phyloP scores from a whole-genome alignment of 2,113 vertebrate species.

The Campylomormyrus tamandua region DNA sequence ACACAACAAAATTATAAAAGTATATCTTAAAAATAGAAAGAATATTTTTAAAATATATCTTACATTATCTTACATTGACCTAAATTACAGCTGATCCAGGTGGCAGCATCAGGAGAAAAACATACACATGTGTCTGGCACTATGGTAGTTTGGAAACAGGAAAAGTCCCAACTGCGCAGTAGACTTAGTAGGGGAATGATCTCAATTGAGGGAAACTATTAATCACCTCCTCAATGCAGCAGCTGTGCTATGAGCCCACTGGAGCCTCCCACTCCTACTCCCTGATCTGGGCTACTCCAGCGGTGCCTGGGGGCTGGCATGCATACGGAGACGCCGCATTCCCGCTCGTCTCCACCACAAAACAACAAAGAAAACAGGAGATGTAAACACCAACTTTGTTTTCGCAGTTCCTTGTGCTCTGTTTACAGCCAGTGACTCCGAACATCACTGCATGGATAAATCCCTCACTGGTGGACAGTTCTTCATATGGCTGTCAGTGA shows the following conservation, averaged over 20 bases:
- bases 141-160: background rate
- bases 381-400: background rate
- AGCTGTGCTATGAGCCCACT: background rate
- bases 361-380: background rate
- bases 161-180: background rate
- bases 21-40: background rate
- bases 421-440: background rate
- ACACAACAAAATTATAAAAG: background rate
- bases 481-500: background rate
- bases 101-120: background rate
- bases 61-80: background rate
- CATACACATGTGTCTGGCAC: background rate
- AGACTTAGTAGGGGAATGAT: background rate
- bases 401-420: background rate
- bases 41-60: background rate
- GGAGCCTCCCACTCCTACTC: background rate
- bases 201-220: background rate
- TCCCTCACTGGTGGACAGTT: background rate
- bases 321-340: background rate
- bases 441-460: background rate
- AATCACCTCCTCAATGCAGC: background rate
- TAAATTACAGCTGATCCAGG: background rate
- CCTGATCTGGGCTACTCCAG: background rate
- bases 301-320: background rate
- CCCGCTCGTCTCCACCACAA: background rate